Evolutionary conservation across 2,797 vertebrate genomes (phyloP).

Genomic region (Naso thynnoides): DNA sequence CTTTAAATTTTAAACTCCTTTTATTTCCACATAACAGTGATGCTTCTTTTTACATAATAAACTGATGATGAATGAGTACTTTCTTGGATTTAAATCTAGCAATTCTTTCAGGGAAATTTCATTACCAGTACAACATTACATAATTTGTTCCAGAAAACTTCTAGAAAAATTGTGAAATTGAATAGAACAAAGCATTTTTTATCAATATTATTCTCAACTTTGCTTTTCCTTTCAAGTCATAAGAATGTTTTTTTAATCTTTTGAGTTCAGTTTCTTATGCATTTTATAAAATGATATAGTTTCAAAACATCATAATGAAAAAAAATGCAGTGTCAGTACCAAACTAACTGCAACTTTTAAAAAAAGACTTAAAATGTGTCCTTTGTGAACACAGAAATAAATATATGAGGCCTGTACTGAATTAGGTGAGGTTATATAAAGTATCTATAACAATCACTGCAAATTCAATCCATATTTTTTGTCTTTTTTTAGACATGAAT

Average conservation of each 20-base stretch:
- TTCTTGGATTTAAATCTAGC: background rate
- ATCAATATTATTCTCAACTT: background rate
- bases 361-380: background rate
- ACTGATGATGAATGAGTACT: background rate
- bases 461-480: background rate
- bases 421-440: too few relatives aligned
- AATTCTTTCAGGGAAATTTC: background rate
- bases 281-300: background rate
- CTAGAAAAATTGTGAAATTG: slow-evolving; percentile 1
- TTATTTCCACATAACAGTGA: slow-evolving; percentile 5
- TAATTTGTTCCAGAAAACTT: background rate
- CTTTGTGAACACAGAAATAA: background rate
- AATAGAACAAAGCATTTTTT: background rate
- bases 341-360: background rate
- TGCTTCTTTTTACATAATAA: slow-evolving; percentile 9
- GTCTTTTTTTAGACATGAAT: background rate
- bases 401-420: too few relatives aligned
- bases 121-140: background rate
- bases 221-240: background rate
- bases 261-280: background rate
- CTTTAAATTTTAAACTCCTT: slow-evolving; percentile 9
- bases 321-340: background rate
- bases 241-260: slow-evolving; percentile 1
- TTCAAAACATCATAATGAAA: background rate
- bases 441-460: background rate